Evolutionary conservation across 2,888 invertebrate species (phyloP).

Genomic region (Dascillus cervinus): DNA sequence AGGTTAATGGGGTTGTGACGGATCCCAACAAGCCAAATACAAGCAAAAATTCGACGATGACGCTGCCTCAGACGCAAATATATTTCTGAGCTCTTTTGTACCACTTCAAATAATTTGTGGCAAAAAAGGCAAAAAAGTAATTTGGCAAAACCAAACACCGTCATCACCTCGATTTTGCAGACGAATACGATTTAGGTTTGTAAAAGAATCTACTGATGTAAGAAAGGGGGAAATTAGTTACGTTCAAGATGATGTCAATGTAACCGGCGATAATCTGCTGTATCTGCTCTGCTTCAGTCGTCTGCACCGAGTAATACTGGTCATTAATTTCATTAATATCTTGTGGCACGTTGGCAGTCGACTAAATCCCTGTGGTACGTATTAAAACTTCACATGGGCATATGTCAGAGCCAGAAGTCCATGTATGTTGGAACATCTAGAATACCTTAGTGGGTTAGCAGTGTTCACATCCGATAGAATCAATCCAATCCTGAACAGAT

Average conservation of each 20-base stretch:
- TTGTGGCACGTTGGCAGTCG: no score
- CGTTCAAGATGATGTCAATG: constrained; percentile 17
- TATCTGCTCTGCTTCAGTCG: constrained; percentile 97
- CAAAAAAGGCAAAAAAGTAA: constrained; percentile 12
- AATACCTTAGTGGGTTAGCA: no score
- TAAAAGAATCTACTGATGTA: constrained; percentile 21
- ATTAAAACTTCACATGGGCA: no score
- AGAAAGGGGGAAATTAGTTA: constrained; percentile 22
- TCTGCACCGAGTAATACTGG: constrained; percentile 99
- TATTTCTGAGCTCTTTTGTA: constrained; percentile 27
- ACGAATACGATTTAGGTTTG: constrained; percentile 26
- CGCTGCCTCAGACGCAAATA: constrained; percentile 18
- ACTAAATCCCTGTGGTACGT: no score
- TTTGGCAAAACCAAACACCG: constrained; percentile 27
- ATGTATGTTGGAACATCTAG: no score
- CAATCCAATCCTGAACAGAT: no score
- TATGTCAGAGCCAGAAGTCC: no score
- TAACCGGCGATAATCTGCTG: constrained; percentile 97
- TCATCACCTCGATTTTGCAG: constrained; percentile 26
- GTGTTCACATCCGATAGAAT: no score
- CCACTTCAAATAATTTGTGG: constrained; percentile 14
- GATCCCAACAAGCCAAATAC: constrained; percentile 23
- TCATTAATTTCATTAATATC: constrained; percentile 99
- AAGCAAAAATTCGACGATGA: constrained; percentile 24
- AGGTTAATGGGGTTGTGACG: constrained; percentile 22